Evolutionary conservation across 1,140 invertebrate species (phyloP), one percentile per base, ranked within the genome.

Genomic region (Callitettix versicolor): DNA sequence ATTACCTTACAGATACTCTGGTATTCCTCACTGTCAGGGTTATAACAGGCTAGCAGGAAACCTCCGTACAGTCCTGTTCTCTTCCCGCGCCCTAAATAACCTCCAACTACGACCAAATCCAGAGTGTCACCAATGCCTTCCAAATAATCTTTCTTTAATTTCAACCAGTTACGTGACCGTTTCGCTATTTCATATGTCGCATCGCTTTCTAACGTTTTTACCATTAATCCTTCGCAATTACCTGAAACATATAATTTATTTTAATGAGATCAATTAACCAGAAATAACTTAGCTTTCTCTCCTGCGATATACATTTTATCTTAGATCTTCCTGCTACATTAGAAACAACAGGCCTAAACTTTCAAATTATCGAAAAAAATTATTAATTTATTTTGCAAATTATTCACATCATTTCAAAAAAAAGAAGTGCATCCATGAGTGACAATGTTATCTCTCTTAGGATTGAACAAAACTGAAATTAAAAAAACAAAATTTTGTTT

Each of bases 161-260:
- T 98, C 2, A 98, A 72, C 95, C 95, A 98, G 71, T 98, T 98
- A 57, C 87, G 81, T 0, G 95, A 98, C 40, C 97, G 74, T 68
- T 96, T 95, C 0, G 95, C 95, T 63, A 99, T 98, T 76, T 99
- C 95, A 73, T 99, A 99, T 0, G 89, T 91, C 1, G 96, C 91
- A 65, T 96, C 86, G 55, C 85, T 80, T 63, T 91, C 83, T 33
- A 99, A 71, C 0, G 94, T 94, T 74, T 99, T 99, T 1, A 99
- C 90, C 96, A 99, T 99, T 7, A 99, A 73, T 11, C 97, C 96
- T 76, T 99, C 97, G 71, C 96, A 99, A 67, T 95, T 95, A 30
- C 88, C 85, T 85, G 61, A 18, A 30, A 30, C 26, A 30, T 30
- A n/a, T 30, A 30, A 4, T 30, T 30, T 9, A 30, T 30, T 30